Percentiles rank a stretch among this genome's conserved stretches.
These are phyloP conservation scores for Nematopogon swammerdamellus DNA, from an alignment of 2,888 invertebrate genomes.

Conservation along the genomic window DNA sequence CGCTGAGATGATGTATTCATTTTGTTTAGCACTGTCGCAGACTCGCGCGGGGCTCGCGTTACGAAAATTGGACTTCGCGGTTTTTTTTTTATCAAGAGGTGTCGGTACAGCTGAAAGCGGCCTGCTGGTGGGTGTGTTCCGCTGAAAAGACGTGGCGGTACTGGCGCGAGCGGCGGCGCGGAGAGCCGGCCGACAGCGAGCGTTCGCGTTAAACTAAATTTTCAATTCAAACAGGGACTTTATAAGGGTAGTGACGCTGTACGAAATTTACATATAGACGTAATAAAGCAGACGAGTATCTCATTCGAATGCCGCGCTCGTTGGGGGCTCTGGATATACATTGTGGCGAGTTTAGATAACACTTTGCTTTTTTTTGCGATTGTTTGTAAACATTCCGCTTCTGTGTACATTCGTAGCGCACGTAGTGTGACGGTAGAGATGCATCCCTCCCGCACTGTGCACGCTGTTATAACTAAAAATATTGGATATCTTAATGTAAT, in stretches of 20 bases:
- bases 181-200: neutral
- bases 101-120: no score
- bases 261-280: constrained; percentile 56
- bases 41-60: neutral
- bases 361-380: no score
- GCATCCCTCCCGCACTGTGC: no score
- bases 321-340: constrained; percentile 16
- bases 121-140: constrained; percentile 13
- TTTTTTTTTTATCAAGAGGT: no score
- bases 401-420: no score
- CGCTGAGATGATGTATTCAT: neutral
- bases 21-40: neutral
- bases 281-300: constrained; percentile 48
- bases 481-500: no score
- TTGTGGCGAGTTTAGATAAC: no score
- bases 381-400: no score
- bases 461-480: no score
- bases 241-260: constrained; percentile 56
- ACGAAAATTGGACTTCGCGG: neutral
- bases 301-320: constrained; percentile 44
- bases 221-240: constrained; percentile 56
- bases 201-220: constrained; percentile 43
- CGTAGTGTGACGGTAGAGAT: no score
- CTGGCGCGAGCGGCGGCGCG: constrained; percentile 30
- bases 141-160: constrained; percentile 49